These are phyloP conservation scores for Chondrosia reniformis DNA, from an alignment of 37 sponge, comb jelly and placozoan species.

Conservation along the genomic window DNA sequence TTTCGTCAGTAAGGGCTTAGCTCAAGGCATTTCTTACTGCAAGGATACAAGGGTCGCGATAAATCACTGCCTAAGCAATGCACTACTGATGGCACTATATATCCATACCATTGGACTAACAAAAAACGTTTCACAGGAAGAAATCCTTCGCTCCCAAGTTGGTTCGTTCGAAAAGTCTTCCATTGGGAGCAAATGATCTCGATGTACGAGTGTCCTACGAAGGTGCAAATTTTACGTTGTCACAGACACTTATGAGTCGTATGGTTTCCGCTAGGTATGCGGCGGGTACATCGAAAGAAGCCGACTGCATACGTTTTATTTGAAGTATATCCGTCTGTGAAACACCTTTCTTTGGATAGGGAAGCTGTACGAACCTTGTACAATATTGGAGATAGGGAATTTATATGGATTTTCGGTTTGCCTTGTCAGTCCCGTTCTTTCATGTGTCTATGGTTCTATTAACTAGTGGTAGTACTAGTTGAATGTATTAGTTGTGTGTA, in stretches of 20 bases:
- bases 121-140: background rate
- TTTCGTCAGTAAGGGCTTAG: too few species aligned
- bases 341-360: background rate
- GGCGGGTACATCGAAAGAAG: background rate
- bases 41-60: too few species aligned
- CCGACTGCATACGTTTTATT: background rate
- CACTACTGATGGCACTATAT: background rate
- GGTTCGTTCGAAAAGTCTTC: background rate
- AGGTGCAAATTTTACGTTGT: conserved; percentile 1
- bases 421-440: background rate
- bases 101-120: background rate
- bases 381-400: conserved; percentile 7
- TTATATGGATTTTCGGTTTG: background rate
- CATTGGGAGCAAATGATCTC: background rate
- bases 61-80: too few species aligned
- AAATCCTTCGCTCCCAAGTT: too few species aligned
- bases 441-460: background rate
- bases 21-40: too few species aligned
- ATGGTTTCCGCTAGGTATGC: background rate
- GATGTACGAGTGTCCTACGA: background rate
- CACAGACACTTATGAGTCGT: background rate
- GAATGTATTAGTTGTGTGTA: too few species aligned
- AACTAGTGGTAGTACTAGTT: too few species aligned
- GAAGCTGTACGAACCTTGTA: background rate
- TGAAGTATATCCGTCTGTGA: background rate